Conservation (phyloP, 1,140 invertebrate species). For the Drosophila malerkotliana region DNA sequence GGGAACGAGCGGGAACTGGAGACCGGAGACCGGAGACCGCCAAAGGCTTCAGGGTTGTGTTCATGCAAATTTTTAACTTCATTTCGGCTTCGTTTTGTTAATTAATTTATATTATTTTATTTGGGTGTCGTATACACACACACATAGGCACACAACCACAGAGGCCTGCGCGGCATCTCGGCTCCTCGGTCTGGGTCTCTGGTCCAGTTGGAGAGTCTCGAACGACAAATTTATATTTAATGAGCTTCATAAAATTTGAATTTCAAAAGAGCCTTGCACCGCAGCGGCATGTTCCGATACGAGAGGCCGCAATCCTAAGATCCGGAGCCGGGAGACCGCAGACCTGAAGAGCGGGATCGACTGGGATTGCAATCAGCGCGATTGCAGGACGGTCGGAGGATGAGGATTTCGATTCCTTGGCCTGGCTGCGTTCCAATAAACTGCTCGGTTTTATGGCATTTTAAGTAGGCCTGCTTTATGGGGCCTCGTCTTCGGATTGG, state of each 20-base stretch:
- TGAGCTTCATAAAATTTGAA: conserved; percentile 84
- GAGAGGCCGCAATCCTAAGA: conserved; percentile 17
- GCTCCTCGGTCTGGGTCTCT: conserved; percentile 14
- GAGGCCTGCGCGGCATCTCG: conserved; percentile 18
- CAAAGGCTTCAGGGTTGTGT: conserved; percentile 74
- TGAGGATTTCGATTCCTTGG: conserved; percentile 15
- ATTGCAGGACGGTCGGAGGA: conserved; percentile 37
- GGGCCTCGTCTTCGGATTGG: conserved; percentile 17
- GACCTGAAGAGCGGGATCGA: conserved; percentile 22
- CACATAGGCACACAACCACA: not conserved
- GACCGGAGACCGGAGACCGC: conserved; percentile 33
- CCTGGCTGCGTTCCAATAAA: conserved; percentile 65
- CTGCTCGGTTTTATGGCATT: conserved; percentile 82
- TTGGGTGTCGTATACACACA: conserved; percentile 74
- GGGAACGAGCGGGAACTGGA: not conserved
- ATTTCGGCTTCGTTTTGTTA: conserved; percentile 83
- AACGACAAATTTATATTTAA: conserved; percentile 84
- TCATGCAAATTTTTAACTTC: conserved; percentile 83
- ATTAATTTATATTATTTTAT: conserved; percentile 84
- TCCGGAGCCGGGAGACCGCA: conserved; percentile 1
- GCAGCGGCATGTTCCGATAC: conserved; percentile 70
- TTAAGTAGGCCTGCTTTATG: conserved; percentile 83
- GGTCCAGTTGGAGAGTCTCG: conserved; percentile 54
- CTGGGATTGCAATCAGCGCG: conserved; percentile 41
- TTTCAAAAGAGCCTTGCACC: conserved; percentile 83